Evolutionary conservation across 2,888 invertebrate species (phyloP).

Genomic region (Dichetophora obliterata): DNA sequence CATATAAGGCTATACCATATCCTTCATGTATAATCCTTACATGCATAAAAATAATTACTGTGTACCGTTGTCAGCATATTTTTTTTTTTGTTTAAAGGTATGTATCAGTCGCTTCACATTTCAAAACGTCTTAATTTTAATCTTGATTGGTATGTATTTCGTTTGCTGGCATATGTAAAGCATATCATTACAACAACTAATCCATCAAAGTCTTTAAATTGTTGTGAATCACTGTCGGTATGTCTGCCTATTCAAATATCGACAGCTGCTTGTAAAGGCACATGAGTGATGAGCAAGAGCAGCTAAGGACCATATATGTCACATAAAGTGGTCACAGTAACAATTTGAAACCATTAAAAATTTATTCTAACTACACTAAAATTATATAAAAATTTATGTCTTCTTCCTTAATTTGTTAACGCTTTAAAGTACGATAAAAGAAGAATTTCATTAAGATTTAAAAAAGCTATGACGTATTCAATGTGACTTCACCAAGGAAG

Average conservation of each 20-base stretch:
- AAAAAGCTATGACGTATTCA: too few relatives aligned
- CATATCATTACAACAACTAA: background rate
- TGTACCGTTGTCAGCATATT: background rate
- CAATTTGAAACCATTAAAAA: too few relatives aligned
- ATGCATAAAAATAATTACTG: background rate
- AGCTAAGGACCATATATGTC: too few relatives aligned
- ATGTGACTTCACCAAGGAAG: too few relatives aligned
- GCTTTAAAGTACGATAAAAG: too few relatives aligned
- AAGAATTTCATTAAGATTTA: too few relatives aligned
- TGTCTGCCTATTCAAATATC: constrained; percentile 11
- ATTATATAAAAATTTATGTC: too few relatives aligned
- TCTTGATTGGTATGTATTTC: constrained; percentile 10
- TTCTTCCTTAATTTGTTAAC: too few relatives aligned
- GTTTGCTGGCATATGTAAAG: background rate
- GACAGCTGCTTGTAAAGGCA: constrained; percentile 4
- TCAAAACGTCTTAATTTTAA: background rate
- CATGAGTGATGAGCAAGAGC: constrained; percentile 5
- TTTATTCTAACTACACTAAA: too few relatives aligned
- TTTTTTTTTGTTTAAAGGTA: background rate
- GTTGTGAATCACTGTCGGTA: background rate
- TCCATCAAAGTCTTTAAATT: constrained; percentile 6
- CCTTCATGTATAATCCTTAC: too few relatives aligned
- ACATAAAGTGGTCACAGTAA: too few relatives aligned
- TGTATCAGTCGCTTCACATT: background rate
- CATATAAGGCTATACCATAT: too few relatives aligned